Conservation (phyloP, 1,140 invertebrate species). For the Sycophila sp. region DNA sequence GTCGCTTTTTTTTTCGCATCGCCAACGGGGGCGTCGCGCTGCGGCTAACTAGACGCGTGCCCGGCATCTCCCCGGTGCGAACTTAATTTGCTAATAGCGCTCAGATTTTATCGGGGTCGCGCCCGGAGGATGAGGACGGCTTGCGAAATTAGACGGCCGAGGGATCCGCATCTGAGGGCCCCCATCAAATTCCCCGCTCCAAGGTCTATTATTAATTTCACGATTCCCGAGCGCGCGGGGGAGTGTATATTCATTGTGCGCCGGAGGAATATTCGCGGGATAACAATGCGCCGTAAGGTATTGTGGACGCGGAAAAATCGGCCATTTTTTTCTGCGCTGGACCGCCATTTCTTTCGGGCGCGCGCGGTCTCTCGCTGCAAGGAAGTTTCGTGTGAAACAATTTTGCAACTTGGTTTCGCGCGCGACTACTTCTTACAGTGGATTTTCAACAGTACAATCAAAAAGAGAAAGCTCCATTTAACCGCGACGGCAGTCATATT, state of each 20-base stretch:
- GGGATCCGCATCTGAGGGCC: too few species aligned
- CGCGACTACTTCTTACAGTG: too few species aligned
- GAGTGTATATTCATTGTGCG: neutral
- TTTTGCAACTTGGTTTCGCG: too few species aligned
- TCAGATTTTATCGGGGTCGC: constrained; percentile 1
- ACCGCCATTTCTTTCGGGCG: too few species aligned
- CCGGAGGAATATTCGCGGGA: neutral
- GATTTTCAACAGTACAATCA: too few species aligned
- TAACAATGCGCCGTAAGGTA: constrained; percentile 17
- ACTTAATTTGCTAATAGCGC: constrained; percentile 27
- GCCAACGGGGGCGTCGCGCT: neutral
- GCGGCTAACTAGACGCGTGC: constrained; percentile 12
- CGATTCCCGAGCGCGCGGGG: neutral
- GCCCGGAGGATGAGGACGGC: neutral
- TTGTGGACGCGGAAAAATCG: neutral
- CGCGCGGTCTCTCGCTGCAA: neutral
- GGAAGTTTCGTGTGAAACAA: neutral
- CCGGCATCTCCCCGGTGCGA: neutral
- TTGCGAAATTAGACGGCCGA: neutral
- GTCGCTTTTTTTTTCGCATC: too few species aligned
- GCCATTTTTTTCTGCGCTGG: too few species aligned
- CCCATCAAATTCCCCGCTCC: neutral
- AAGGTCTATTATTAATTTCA: constrained; percentile 1
- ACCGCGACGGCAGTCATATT: too few species aligned
- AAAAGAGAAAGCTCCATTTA: too few species aligned